Evolutionary conservation across 23 tunicate genomes (phyloP), one percentile per base, ranked within the genome.

Genomic region (Botrylloides violaceus): DNA sequence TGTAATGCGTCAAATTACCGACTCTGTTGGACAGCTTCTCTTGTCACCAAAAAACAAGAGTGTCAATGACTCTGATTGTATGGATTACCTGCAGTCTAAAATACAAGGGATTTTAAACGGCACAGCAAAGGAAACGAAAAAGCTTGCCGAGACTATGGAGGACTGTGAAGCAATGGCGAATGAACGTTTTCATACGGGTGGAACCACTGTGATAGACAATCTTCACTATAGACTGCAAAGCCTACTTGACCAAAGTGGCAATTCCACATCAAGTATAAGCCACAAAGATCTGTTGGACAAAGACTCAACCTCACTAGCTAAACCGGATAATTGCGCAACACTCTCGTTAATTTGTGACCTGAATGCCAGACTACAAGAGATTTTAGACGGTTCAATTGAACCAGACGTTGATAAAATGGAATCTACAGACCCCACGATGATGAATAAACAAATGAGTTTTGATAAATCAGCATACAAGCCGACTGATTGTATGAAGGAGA

Each of bases 21-120:
- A 23, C 35, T 3, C 70, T 3, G 20, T 9, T 3, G 19, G 5
- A 25, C n/a, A n/a, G n/a, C n/a, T n/a, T n/a, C n/a, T n/a, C n/a
- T n/a, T n/a, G n/a, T n/a, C n/a, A n/a, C n/a, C 70, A 25, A 59
- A 26, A 59, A 25, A 31, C 29, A 3, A 33, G 3, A 3, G 3
- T 4, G 5, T 31, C 18, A 33, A 63, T 7, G 70, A 63, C 26
- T 25, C 34, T 15, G 35, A 29, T 58, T 23, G 23, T 63, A 28
- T 63, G 32, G 70, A 28, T 28, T 33, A 31, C 33, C 36, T 63
- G 18, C 26, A 29, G 20, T 28, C 9, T 4, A 63, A 63, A 63
- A 25, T 63, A 28, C 70, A 63, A 63, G 29, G 35, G 20, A 63
- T 63, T 19, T 19, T 63, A 3, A 34, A 63, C 29, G 70, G 70